Evolutionary conservation across 1,140 invertebrate species (phyloP), one percentile per base, ranked within the genome.

Genomic region (Periplaneta americana): DNA sequence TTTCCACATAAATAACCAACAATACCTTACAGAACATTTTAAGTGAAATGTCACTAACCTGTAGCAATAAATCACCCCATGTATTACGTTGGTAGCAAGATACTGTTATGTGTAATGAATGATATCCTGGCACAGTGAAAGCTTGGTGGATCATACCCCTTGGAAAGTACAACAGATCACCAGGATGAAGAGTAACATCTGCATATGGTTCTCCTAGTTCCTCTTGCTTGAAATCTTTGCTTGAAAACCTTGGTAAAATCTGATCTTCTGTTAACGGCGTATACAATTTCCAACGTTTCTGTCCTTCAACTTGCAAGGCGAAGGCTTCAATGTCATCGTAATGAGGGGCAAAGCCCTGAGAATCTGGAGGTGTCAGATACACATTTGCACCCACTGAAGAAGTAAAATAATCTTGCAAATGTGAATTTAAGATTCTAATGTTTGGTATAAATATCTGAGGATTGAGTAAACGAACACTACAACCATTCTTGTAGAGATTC

Each of bases 291-390:
- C 98, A 99, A 82, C 94, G 91, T 88, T 99, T 99, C 85, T 94
- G 94, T 0, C 98, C 98, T 90, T 99, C 98, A 11, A 99, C 88
- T 90, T 99, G 98, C 57, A 99, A 86, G 81, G 99, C 93, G 88
- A 99, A 99, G 22, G 98, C 98, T 90, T 99, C 98, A 84, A 99
- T 99, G 86, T 99, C 98, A 90, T 99, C 98, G 88, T 95, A 99
- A 89, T 99, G 98, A 0, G 98, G 98, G 3, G 98, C 98, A 91
- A 99, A 99, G 0, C 98, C 98, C 91, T 99, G 98, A 85, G 95
- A 95, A 81, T 95, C 94, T 13, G 97, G 94, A 22, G 98, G 98
- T n/a, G 98, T 99, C 75, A 99, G 87, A 87, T 99, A 99, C 18
- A 94, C 92, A 92, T 99, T 99, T 4, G 96, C 95, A 15, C 98